These are phyloP conservation scores for Synodontis membranacea DNA, from an alignment of 2,113 vertebrate genomes.

Conservation along the genomic window DNA sequence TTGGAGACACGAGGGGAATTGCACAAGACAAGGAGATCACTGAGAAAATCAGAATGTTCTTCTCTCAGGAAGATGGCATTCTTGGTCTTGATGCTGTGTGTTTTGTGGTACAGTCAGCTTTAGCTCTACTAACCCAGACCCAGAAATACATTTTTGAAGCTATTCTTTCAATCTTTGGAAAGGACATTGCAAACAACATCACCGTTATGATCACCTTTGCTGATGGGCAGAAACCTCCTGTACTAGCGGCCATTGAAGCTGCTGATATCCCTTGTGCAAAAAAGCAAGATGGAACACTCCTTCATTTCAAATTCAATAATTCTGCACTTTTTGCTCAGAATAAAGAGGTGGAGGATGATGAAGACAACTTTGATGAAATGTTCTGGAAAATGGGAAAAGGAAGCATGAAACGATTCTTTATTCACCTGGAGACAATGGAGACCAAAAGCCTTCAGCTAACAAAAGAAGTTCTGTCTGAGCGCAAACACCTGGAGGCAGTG, in stretches of 20 bases:
- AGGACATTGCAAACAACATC: slow-evolving; percentile 59
- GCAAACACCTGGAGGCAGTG: neutral
- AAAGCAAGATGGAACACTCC: slow-evolving; percentile 10
- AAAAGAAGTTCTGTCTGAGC: slow-evolving; percentile 40
- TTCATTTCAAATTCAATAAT: slow-evolving; percentile 60
- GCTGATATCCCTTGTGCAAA: slow-evolving; percentile 47
- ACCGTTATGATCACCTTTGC: slow-evolving; percentile 56
- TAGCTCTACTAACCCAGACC: slow-evolving; percentile 39
- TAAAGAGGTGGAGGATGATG: slow-evolving; percentile 17
- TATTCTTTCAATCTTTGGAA: slow-evolving; percentile 59
- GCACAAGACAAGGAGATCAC: slow-evolving; percentile 43
- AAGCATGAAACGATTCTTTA: slow-evolving; percentile 41
- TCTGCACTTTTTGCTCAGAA: slow-evolving; percentile 49
- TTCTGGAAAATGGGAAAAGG: slow-evolving; percentile 39
- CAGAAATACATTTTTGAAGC: slow-evolving; percentile 59
- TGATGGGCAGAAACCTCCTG: slow-evolving; percentile 49
- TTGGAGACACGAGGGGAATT: slow-evolving; percentile 59
- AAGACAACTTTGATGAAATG: slow-evolving; percentile 46
- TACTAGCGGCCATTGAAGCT: slow-evolving; percentile 48
- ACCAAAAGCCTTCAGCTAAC: slow-evolving; percentile 37
- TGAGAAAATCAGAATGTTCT: slow-evolving; percentile 49
- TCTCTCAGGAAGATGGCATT: slow-evolving; percentile 32
- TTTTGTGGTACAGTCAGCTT: slow-evolving; percentile 58
- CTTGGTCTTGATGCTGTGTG: slow-evolving; percentile 57
- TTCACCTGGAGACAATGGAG: neutral